Percentiles rank a stretch among this genome's conserved stretches.
Conservation (phyloP, 2,888 invertebrate genomes). For the Chrysolina americana region DNA sequence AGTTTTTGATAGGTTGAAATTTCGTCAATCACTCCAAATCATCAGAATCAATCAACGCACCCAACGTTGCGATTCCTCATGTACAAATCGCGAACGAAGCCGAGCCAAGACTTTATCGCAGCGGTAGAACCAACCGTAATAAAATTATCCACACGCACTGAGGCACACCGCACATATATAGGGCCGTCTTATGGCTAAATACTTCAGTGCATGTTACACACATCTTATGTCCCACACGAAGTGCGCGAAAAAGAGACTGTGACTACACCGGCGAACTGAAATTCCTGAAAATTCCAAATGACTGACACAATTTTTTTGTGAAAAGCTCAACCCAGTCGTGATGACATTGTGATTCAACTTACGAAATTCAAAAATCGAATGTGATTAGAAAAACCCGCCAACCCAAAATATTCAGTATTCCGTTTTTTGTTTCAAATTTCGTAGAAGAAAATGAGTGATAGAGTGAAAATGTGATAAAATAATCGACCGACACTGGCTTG, state of each 20-base stretch:
- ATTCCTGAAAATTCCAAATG: constrained; percentile 39
- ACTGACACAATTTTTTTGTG: constrained; percentile 41
- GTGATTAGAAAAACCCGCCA: constrained; percentile 36
- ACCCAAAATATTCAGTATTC: constrained; percentile 40
- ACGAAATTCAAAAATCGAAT: constrained; percentile 42
- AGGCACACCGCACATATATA: constrained; percentile 61
- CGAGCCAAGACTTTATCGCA: constrained; percentile 54
- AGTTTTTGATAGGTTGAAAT: background rate
- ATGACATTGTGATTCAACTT: constrained; percentile 47
- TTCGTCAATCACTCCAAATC: too few species aligned
- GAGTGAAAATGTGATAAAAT: constrained; percentile 53
- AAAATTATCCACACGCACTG: constrained; percentile 59
- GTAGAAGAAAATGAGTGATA: constrained; percentile 45
- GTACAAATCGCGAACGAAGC: constrained; percentile 31
- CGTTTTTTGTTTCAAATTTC: constrained; percentile 26
- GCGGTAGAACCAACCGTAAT: constrained; percentile 56
- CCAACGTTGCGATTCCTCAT: background rate
- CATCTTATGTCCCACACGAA: constrained; percentile 47
- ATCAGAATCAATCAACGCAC: background rate
- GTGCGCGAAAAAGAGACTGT: constrained; percentile 39
- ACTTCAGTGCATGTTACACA: constrained; percentile 61
- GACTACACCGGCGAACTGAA: constrained; percentile 41
- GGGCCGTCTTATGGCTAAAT: constrained; percentile 59
- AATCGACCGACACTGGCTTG: constrained; percentile 27
- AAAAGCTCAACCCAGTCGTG: constrained; percentile 44